Base-by-base conservation (phyloP, 1,140 invertebrate genomes). In the Drosophila kikkawai region DNA sequence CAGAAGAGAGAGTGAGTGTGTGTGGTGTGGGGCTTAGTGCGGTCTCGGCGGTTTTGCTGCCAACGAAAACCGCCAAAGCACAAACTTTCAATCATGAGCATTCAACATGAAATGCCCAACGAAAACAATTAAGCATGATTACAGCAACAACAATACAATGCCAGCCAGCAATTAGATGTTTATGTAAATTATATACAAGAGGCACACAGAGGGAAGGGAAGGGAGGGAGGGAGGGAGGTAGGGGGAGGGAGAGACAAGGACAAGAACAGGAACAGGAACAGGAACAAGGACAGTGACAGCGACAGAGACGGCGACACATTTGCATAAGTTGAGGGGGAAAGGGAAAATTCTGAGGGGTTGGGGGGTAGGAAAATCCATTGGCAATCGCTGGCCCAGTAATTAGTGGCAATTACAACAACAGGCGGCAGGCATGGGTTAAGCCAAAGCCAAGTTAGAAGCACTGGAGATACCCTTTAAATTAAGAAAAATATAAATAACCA, bases 81-180 rank as follows among this genome's bases (percentile, higher is more conserved):
- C 84, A 87, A 87, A 87, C 83, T 87, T 87, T 87, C 83, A 88
- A 87, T 88, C 83, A 88, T 83, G 65, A 88, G 80, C 61, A 84
- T 78, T 65, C 56, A 84, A 84, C 82, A 84, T 78, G 82, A 68
- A 88, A 87, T 83, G 80, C 76, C 76, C 80, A 88, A 77, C 83
- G 84, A 86, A 86, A 86, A 86, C 83, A 86, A 86, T 86, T 86
- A 87, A 83, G 75, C 84, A 86, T 87, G 80, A 86, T 86, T 86
- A 86, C 82, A 83, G 71, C 76, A 86, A 86, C 60, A 75, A 55
- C 61, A 79, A 42, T 67, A 58, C 79, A 67, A 83, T 85, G 69
- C 22, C 82, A 86, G 63, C 75, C 82, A 86, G 78, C 83, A 86
- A 86, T 87, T 88, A 87, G 83, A 88, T 87, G 80, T 87, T 87